Evolutionary conservation across 2,113 vertebrate genomes (phyloP), one percentile per base, ranked within the genome.

Genomic region (Etia nguti): DNA sequence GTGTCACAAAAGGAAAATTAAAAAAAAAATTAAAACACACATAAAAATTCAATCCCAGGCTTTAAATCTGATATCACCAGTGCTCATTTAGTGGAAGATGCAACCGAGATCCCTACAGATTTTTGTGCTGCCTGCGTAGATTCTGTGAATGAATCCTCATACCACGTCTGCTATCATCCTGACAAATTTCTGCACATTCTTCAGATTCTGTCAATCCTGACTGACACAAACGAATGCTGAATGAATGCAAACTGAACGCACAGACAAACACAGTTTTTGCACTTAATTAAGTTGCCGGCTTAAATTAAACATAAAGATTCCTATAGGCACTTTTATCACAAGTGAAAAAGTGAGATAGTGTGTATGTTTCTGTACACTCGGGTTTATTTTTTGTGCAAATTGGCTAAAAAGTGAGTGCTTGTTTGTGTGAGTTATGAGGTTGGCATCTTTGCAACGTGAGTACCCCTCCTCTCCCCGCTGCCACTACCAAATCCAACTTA

Each of bases 401-500:
- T 60, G 43, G 79, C 34, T 84, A 68, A 41, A 84, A 86, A 80
- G 29, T 87, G 26, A 46, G 16, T 79, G 84, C 77, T 82, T 89
- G 83, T 88, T 80, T 90, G 82, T 82, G 26, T 81, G 88, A 86
- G 8, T 85, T 86, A 68, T 79, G 59, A 55, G 41, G 34, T 57
- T 90, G 82, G 48, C 50, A 56, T 90, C 60, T 82, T 77, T 82
- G 79, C 77, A 50, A 24, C 3, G 48, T 60, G 43, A 84, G 41
- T 16, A n/a, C 54, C 36, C 41, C 56, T 60, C 75, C 55, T 36
- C 68, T 31, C 73, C 20, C 43, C 54, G 48, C 65, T 52, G 38
- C 68, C 70, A 22, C 62, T 50, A 83, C 62, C 36, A 86, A 91
- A 94, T 92, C 86, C 90, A 91, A 86, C 84, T 87, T 80, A 86